phyloP scores from a whole-genome alignment of 2,888 invertebrate species.

The Bimastos eiseni region DNA sequence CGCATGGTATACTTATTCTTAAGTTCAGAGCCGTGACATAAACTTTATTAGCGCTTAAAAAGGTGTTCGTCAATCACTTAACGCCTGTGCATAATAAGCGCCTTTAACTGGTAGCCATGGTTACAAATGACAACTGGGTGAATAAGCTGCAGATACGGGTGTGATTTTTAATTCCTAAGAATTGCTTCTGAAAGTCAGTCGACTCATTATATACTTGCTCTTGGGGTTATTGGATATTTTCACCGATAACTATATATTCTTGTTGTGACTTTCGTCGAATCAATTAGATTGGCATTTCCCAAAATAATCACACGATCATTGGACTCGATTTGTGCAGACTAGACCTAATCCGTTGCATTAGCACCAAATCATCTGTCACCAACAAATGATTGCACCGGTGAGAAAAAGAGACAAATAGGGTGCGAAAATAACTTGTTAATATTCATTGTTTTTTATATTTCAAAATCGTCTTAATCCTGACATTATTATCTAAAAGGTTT shows the following conservation, averaged over 20 bases:
- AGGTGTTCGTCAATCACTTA: constrained; percentile 3
- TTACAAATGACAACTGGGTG: background rate
- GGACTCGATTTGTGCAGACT: background rate
- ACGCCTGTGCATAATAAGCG: background rate
- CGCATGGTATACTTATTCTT: no score
- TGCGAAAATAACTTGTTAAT: no score
- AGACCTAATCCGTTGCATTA: background rate
- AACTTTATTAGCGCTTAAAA: background rate
- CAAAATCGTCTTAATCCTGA: no score
- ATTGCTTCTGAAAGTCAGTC: background rate
- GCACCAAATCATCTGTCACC: background rate
- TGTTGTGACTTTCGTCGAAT: background rate
- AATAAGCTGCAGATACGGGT: background rate
- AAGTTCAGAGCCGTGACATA: background rate
- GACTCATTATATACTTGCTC: background rate
- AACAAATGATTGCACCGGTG: no score
- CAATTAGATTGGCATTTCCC: background rate
- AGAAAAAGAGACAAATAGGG: no score
- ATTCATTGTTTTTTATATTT: no score
- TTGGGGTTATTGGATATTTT: background rate
- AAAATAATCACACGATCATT: background rate
- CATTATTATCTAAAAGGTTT: no score
- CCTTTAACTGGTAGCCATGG: background rate
- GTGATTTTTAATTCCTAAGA: background rate
- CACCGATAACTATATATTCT: background rate